Evolutionary conservation across 2,888 invertebrate species (phyloP), one percentile per base, ranked within the genome.

Genomic region (Amphipyra berbera): DNA sequence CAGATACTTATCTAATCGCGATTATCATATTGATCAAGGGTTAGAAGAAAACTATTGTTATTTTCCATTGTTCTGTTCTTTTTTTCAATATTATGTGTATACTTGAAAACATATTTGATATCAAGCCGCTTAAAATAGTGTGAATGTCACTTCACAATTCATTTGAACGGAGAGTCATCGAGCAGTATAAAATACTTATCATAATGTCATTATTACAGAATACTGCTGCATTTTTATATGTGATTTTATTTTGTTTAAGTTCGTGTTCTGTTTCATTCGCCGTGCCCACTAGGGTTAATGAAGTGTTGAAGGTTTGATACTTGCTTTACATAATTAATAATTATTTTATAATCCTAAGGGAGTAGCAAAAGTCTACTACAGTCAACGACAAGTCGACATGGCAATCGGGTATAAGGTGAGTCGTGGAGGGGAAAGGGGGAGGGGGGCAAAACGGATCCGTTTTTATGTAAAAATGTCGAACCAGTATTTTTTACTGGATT

Each of bases 151-250:
- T 12, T 60, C 12, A 59, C 15, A 49, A 12, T 27, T 50, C 1
- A 2, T 8, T 47, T 10, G 33, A 40, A 9, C 33, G 33, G 13
- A 41, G 10, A 44, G 13, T n/a, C 7, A 6, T 48, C 0, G 13
- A 40, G 27, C 27, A 14, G n/a, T 27, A 7, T 10, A 14, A n/a
- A 12, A 10, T 12, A 5, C 30, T 35, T 7, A 27, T 45, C 27
- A 56, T 2, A 49, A 69, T 69, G 69, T 53, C 56, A 7, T 30
- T 60, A n/a, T n/a, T 45, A 1, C 37, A 60, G 6, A 56, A 13
- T 33, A 35, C 10, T 35, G 12, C 27, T 27, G 21, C 10, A 12
- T 9, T 53, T 15, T 40, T 65, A n/a, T 49, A 30, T 10, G 10
- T 56, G 1, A 53, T 49, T 38, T 33, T 45, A 12, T 0, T 33